Conservation (phyloP, 2,113 vertebrate species). For the Proteles cristata region DNA sequence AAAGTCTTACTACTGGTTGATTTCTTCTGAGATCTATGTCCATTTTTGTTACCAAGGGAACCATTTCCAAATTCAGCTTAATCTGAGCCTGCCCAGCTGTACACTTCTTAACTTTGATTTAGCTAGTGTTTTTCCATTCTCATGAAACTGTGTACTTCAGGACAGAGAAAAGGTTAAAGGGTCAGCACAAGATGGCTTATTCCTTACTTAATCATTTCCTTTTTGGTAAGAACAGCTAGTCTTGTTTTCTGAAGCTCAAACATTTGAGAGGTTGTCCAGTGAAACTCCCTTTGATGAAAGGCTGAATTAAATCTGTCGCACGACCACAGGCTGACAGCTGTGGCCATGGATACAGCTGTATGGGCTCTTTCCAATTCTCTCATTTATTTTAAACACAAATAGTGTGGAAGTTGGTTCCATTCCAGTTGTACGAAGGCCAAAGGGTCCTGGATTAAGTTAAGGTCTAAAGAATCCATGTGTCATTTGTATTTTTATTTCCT, state of each 20-base stretch:
- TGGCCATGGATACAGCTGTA: conserved; percentile 29
- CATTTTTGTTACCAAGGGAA: conserved; percentile 63
- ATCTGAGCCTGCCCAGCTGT: conserved; percentile 72
- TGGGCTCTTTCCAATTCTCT: conserved; percentile 14
- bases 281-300: conserved; percentile 61
- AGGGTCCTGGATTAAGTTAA: conserved; percentile 34
- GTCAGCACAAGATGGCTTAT: conserved; percentile 37
- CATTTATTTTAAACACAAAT: conserved; percentile 65
- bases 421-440: conserved; percentile 37
- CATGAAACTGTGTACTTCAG: conserved; percentile 45
- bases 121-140: conserved; percentile 72
- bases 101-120: conserved; percentile 52
- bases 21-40: conserved; percentile 34
- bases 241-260: conserved; percentile 42
- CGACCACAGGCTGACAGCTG: neutral
- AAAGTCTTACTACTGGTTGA: conserved; percentile 43
- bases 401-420: conserved; percentile 52
- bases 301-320: conserved; percentile 61
- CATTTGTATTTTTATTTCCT: conserved; percentile 52
- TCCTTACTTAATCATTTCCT: conserved; percentile 68
- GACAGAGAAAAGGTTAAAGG: conserved; percentile 57
- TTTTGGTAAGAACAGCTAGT: conserved; percentile 27
- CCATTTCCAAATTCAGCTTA: conserved; percentile 59
- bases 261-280: conserved; percentile 26
- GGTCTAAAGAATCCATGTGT: conserved; percentile 35